These are phyloP conservation scores for Esperia sulphurella DNA, from an alignment of 2,888 invertebrate genomes.

Conservation along the genomic window DNA sequence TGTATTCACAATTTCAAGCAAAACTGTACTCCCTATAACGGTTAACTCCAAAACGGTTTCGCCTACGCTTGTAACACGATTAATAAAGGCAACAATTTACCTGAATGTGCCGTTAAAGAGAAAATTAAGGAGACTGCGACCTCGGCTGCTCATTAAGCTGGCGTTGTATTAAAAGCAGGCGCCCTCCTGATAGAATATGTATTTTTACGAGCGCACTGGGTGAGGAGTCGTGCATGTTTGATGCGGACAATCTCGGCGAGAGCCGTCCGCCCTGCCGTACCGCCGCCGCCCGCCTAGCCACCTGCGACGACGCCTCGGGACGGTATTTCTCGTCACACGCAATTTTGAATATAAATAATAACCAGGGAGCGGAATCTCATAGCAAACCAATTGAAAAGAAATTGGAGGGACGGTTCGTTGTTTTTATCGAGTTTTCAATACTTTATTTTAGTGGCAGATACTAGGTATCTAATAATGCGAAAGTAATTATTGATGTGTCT, in stretches of 20 bases:
- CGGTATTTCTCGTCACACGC: too few species aligned
- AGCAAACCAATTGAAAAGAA: too few species aligned
- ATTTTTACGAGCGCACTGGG: constrained; percentile 69
- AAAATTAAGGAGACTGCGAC: constrained; percentile 71
- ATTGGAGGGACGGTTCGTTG: too few species aligned
- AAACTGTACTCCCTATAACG: not conserved
- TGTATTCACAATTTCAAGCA: too few species aligned
- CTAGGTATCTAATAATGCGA: too few species aligned
- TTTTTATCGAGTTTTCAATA: too few species aligned
- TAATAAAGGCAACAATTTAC: constrained; percentile 57
- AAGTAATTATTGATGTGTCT: too few species aligned
- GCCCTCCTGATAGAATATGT: constrained; percentile 71
- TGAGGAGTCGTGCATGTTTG: constrained; percentile 65
- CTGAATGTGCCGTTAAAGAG: constrained; percentile 62
- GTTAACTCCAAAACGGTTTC: constrained; percentile 36
- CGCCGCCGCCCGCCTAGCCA: constrained; percentile 13
- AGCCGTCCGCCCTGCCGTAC: constrained; percentile 17
- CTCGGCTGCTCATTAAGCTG: constrained; percentile 65
- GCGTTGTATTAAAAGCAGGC: constrained; percentile 67
- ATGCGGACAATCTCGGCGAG: constrained; percentile 66
- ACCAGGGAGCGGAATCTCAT: too few species aligned
- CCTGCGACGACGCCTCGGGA: too few species aligned
- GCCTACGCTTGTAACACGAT: constrained; percentile 45
- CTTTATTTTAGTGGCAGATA: too few species aligned
- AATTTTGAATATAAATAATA: too few species aligned